Conservation (phyloP, 30 jellyfish, hydroid and myxozoan genomes). For the Mastigias papua region DNA sequence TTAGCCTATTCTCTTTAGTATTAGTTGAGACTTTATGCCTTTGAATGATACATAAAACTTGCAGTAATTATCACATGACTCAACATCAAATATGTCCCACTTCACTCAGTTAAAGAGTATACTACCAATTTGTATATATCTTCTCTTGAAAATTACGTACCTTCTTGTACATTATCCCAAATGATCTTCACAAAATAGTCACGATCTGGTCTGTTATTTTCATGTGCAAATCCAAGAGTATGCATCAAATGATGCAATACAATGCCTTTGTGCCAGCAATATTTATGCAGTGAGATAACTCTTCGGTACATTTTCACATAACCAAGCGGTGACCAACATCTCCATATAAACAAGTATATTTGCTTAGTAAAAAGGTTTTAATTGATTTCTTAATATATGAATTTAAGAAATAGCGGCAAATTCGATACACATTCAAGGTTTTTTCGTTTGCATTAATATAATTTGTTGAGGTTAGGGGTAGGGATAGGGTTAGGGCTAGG, state of each 20-base stretch:
- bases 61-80: too few species aligned
- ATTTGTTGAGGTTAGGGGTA: too few species aligned
- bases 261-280: constrained; percentile 52
- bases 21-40: too few species aligned
- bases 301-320: constrained; percentile 44
- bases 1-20: too few species aligned
- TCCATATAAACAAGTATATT: neutral
- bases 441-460: too few species aligned
- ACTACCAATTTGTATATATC: neutral
- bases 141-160: neutral
- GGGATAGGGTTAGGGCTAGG: too few species aligned
- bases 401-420: too few species aligned
- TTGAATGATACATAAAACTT: too few species aligned
- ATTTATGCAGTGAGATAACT: constrained; percentile 36
- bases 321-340: constrained; percentile 66
- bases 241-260: constrained; percentile 65
- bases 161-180: constrained; percentile 61
- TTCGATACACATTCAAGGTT: too few species aligned
- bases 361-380: too few species aligned
- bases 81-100: too few species aligned
- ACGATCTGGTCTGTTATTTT: constrained; percentile 72
- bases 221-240: constrained; percentile 63
- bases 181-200: constrained; percentile 32
- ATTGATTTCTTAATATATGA: too few species aligned
- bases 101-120: neutral